Percentiles rank a stretch among this genome's conserved stretches.
Conservation (phyloP, 2,888 invertebrate species). For the Drosophila diplacantha region DNA sequence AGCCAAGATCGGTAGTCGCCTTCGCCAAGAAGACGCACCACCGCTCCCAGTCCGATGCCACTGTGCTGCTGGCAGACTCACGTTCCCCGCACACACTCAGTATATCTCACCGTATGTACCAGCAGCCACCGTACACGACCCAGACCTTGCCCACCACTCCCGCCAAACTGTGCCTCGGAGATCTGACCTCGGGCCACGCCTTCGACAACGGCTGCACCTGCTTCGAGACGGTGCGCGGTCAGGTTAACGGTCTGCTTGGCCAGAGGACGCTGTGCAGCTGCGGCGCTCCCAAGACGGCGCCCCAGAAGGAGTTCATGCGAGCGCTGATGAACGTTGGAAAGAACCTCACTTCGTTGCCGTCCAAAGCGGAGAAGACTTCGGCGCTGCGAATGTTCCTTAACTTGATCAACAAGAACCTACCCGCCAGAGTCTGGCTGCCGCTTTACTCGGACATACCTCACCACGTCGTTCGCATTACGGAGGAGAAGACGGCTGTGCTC, state of each 20-base stretch:
- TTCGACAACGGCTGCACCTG: constrained; percentile 98
- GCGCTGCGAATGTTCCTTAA: constrained; percentile 95
- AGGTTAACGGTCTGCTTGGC: constrained; percentile 85
- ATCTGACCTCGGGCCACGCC: constrained; percentile 94
- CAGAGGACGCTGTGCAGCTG: constrained; percentile 88
- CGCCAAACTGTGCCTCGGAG: constrained; percentile 87
- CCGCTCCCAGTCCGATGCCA: constrained; percentile 87
- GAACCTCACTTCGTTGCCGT: constrained; percentile 87
- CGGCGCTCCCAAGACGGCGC: constrained; percentile 88
- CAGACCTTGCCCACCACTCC: constrained; percentile 76
- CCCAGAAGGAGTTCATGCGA: constrained; percentile 91
- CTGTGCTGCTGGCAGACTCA: constrained; percentile 80
- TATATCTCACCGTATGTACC: constrained; percentile 72
- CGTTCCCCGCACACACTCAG: constrained; percentile 63
- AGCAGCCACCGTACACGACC: constrained; percentile 74
- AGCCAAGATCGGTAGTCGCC: constrained; percentile 38
- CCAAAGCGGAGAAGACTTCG: constrained; percentile 94
- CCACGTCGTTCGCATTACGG: constrained; percentile 97
- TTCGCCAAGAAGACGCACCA: constrained; percentile 87
- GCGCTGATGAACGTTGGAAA: constrained; percentile 92
- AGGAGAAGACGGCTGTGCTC: constrained; percentile 97
- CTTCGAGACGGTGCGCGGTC: constrained; percentile 89
- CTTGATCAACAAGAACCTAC: constrained; percentile 95
- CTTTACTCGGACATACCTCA: constrained; percentile 90
- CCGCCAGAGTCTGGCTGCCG: constrained; percentile 98